These are phyloP conservation scores for Otis tarda DNA, from an alignment of 2,113 vertebrate species.

Conservation along the genomic window DNA sequence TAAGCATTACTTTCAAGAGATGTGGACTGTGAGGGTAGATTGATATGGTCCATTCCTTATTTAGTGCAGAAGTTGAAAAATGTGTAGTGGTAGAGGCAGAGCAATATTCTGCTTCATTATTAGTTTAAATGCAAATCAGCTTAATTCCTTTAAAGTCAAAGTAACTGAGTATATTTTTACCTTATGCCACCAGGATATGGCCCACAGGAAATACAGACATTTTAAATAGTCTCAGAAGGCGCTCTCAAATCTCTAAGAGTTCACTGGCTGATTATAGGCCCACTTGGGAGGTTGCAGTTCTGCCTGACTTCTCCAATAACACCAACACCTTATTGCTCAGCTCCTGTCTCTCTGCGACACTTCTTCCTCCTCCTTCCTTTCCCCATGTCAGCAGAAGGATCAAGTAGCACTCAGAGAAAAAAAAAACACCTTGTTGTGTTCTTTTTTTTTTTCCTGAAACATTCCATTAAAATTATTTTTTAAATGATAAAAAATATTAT, in stretches of 20 bases:
- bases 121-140: not conserved
- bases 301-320: not conserved
- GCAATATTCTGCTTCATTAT: not conserved
- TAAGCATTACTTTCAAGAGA: not conserved
- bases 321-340: not conserved
- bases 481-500: not conserved
- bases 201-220: not conserved
- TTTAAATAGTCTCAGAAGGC: not conserved
- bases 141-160: not conserved
- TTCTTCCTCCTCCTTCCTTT: not conserved
- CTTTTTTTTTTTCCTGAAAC: not conserved
- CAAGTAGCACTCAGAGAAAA: not conserved
- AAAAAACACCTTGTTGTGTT: too few relatives aligned
- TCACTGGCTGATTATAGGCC: not conserved
- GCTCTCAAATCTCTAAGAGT: not conserved
- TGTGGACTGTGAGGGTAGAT: not conserved
- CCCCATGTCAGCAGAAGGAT: not conserved
- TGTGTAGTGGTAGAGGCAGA: not conserved
- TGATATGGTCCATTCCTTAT: not conserved
- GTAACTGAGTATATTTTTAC: not conserved
- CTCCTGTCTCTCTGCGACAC: not conserved
- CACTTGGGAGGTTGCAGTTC: not conserved
- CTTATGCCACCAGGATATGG: not conserved
- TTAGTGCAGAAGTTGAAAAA: not conserved
- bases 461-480: not conserved